Conservation (phyloP, 2,888 invertebrate species). For the Onthophagus sagittarius region DNA sequence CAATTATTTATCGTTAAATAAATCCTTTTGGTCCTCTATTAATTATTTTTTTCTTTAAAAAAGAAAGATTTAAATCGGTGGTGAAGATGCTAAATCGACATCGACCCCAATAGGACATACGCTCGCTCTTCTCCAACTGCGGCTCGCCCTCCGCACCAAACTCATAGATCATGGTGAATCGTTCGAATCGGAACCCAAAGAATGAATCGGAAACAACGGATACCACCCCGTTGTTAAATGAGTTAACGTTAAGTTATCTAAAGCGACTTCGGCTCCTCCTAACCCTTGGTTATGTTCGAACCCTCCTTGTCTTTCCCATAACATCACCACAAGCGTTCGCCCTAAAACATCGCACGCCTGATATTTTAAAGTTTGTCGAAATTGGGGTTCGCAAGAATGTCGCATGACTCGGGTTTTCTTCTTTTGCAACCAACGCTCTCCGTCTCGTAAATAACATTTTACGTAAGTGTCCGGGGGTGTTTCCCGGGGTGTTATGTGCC, state of each 20-base stretch:
- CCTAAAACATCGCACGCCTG: conserved; percentile 73
- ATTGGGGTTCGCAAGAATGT: conserved; percentile 79
- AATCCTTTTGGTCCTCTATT: conserved; percentile 10
- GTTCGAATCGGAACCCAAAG: conserved; percentile 65
- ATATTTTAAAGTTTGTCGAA: conserved; percentile 85
- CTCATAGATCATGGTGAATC: conserved; percentile 48
- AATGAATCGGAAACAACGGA: conserved; percentile 83
- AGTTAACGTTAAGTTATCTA: conserved; percentile 76
- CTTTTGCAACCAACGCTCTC: conserved; percentile 85
- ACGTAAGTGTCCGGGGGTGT: conserved; percentile 86
- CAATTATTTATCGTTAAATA: not conserved
- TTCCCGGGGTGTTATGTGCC: conserved; percentile 66
- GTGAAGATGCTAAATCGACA: conserved; percentile 1
- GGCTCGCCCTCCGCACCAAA: conserved; percentile 6
- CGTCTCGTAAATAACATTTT: conserved; percentile 87
- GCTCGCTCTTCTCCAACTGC: not conserved
- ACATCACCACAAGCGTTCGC: conserved; percentile 81
- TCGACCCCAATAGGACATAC: not conserved
- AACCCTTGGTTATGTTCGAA: conserved; percentile 79
- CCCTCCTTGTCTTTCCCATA: conserved; percentile 87
- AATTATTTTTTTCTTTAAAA: not conserved
- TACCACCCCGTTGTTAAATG: conserved; percentile 87
- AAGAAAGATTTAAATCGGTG: conserved; percentile 1
- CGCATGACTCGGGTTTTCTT: conserved; percentile 84
- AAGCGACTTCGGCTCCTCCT: conserved; percentile 81